Percentiles rank a stretch among this genome's conserved stretches.
Conservation (phyloP, 2,113 vertebrate genomes). For the Mustela lutreola region DNA sequence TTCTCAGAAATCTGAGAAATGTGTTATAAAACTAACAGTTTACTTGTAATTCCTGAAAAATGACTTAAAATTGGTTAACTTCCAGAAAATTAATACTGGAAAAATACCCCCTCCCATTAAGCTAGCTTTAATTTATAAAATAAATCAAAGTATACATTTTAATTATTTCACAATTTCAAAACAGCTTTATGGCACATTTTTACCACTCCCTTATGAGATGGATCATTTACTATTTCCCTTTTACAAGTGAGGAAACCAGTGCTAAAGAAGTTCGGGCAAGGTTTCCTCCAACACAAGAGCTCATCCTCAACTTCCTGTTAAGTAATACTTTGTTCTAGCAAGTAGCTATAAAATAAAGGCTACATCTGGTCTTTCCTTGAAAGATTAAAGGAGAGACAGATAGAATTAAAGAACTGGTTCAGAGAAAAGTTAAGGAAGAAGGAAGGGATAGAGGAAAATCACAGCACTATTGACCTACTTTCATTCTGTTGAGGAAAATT, state of each 20-base stretch:
- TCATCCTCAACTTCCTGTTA: not conserved
- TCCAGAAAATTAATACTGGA: not conserved
- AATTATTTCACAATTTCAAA: not conserved
- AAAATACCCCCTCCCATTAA: not conserved
- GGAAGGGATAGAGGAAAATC: not conserved
- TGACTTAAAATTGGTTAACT: not conserved
- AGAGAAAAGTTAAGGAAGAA: not conserved
- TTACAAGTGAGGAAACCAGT: not conserved
- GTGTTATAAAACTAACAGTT: not conserved
- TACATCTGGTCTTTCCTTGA: not conserved
- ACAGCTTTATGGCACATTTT: not conserved
- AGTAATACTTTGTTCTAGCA: not conserved
- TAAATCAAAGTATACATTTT: not conserved
- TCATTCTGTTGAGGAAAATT: not conserved
- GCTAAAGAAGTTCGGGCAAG: not conserved
- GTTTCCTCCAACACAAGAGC: not conserved
- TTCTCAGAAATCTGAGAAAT: constrained; percentile 16
- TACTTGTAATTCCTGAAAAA: not conserved
- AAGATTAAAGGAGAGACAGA: not conserved
- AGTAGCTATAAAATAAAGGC: not conserved
- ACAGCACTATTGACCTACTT: not conserved
- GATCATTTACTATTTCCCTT: not conserved
- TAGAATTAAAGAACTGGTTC: not conserved
- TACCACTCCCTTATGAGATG: not conserved
- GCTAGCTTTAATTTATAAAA: not conserved